Conservation (phyloP, 2,113 vertebrate species). For the Orycteropus afer region DNA sequence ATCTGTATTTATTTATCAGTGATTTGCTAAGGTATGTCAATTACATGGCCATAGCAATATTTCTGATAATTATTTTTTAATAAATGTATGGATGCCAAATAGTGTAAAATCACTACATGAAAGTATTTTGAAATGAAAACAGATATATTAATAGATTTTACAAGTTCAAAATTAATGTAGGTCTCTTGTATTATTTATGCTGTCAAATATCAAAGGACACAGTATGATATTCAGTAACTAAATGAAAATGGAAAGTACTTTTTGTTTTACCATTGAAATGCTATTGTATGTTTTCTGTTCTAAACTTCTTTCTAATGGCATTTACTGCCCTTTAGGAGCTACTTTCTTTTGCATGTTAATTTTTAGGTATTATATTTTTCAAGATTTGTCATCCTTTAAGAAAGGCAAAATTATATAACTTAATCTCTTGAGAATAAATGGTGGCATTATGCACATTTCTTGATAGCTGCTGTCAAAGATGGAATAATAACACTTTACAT, state of each 20-base stretch:
- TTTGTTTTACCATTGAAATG: constrained; percentile 52
- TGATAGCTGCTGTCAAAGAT: constrained; percentile 52
- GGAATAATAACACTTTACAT: constrained; percentile 42
- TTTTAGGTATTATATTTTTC: constrained; percentile 45
- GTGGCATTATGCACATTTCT: constrained; percentile 34
- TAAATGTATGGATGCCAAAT: constrained; percentile 16
- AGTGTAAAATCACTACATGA: not conserved
- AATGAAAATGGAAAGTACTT: constrained; percentile 55
- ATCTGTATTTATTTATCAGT: constrained; percentile 40
- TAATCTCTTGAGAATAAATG: constrained; percentile 48
- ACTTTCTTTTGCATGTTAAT: constrained; percentile 53
- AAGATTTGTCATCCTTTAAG: constrained; percentile 46
- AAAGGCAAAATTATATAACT: constrained; percentile 48
- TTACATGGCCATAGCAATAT: constrained; percentile 6
- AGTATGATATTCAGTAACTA: constrained; percentile 24
- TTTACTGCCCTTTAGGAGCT: constrained; percentile 38
- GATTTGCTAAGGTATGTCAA: constrained; percentile 11
- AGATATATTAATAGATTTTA: constrained; percentile 18
- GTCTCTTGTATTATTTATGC: constrained; percentile 27
- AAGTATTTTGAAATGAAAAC: constrained; percentile 9
- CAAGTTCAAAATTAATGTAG: not conserved
- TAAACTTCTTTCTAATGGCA: constrained; percentile 40
- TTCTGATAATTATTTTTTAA: constrained; percentile 51
- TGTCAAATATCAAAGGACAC: not conserved
- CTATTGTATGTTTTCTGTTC: constrained; percentile 5